These are phyloP conservation scores for Danaus plexippus DNA, from an alignment of 1,140 invertebrate genomes.

Conservation along the genomic window DNA sequence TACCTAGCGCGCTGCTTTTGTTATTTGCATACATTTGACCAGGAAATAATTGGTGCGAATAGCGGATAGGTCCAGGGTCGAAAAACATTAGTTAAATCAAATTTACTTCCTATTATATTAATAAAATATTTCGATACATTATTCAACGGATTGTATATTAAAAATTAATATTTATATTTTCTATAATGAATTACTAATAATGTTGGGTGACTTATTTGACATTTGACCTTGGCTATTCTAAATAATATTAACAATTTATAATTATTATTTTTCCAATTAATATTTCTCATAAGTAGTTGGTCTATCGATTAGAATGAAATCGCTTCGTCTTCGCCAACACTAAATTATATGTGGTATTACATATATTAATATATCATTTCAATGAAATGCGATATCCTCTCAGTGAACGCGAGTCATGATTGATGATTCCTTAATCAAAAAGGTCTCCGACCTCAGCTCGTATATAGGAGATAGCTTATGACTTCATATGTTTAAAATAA, in stretches of 20 bases:
- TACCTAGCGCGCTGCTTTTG: conserved; percentile 20
- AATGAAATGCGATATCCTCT: conserved; percentile 59
- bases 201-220: too few species aligned
- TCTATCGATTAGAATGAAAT: too few species aligned
- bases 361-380: conserved; percentile 24
- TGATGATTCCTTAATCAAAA: conserved; percentile 68
- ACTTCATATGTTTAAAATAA: conserved; percentile 56
- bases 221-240: too few species aligned
- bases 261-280: too few species aligned
- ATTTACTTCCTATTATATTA: conserved; percentile 2
- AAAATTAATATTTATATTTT: too few species aligned
- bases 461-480: conserved; percentile 48
- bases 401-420: conserved; percentile 53
- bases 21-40: conserved; percentile 38
- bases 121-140: conserved; percentile 29
- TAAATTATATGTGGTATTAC: too few species aligned
- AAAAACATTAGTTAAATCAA: too few species aligned
- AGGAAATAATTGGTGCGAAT: conserved; percentile 57
- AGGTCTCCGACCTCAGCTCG: conserved; percentile 46
- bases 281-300: too few species aligned
- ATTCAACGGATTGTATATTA: conserved; percentile 5
- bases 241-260: too few species aligned
- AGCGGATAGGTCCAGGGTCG: too few species aligned
- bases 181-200: too few species aligned
- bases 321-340: too few species aligned